Percentiles rank a stretch among this genome's conserved stretches.
Conservation (phyloP, 2,113 vertebrate species). For the Carollia perspicillata region DNA sequence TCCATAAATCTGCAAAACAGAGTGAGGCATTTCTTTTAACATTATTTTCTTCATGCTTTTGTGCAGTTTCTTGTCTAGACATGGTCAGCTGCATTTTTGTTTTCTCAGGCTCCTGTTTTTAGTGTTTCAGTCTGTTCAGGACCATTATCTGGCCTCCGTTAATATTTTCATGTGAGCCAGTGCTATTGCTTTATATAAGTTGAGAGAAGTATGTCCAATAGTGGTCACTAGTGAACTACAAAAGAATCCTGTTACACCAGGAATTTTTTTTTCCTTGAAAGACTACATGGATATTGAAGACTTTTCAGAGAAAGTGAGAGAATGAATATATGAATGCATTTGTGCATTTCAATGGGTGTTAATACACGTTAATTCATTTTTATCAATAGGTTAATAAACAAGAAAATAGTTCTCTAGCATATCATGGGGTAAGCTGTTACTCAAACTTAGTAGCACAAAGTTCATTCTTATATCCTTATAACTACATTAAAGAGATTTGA, state of each 20-base stretch:
- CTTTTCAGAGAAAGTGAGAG: neutral
- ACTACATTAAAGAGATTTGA: neutral
- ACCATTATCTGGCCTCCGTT: neutral
- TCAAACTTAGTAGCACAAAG: neutral
- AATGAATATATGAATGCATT: neutral
- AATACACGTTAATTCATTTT: neutral
- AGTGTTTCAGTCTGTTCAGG: neutral
- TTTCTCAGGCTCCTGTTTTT: constrained; percentile 4
- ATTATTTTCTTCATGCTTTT: constrained; percentile 40
- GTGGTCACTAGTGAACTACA: constrained; percentile 68
- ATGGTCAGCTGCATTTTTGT: constrained; percentile 19
- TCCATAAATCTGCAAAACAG: neutral
- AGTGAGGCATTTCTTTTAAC: neutral
- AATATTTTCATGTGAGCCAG: constrained; percentile 13
- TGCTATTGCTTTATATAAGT: neutral
- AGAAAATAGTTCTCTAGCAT: neutral
- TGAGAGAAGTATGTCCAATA: constrained; percentile 56
- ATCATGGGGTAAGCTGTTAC: neutral
- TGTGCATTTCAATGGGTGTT: neutral
- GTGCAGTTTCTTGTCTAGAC: constrained; percentile 18
- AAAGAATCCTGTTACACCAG: constrained; percentile 11
- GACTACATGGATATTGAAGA: neutral
- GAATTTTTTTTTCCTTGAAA: neutral
- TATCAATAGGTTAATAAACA: neutral
- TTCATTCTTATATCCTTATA: neutral